Percentiles rank a stretch among this genome's conserved stretches.
Evolutionary conservation across 2,113 vertebrate genomes (phyloP).

Genomic region (Neotoma lepida): DNA sequence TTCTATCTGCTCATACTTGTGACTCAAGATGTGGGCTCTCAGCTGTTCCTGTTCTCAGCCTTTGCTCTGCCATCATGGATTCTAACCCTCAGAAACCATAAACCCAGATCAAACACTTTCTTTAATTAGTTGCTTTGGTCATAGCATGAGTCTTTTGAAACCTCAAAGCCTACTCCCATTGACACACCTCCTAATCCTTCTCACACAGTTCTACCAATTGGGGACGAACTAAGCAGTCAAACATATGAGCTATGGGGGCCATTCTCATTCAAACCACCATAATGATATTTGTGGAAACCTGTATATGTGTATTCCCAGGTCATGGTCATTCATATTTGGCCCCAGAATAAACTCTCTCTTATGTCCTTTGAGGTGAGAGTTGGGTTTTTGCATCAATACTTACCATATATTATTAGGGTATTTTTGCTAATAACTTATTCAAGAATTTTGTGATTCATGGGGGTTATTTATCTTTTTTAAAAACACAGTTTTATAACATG

Average conservation of each 20-base stretch:
- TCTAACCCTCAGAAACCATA: not conserved
- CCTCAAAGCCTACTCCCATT: not conserved
- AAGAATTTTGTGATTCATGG: not conserved
- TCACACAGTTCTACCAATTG: not conserved
- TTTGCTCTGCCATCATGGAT: not conserved
- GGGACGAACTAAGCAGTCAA: not conserved
- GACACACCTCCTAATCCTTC: not conserved
- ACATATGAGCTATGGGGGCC: not conserved
- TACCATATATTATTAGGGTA: not conserved
- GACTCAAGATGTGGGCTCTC: not conserved
- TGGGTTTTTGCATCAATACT: not conserved
- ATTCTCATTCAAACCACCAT: not conserved
- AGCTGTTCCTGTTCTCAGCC: not conserved
- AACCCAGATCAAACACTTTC: not conserved
- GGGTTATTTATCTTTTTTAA: not conserved
- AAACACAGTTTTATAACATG: not conserved
- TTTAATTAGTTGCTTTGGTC: not conserved
- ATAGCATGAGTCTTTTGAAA: not conserved
- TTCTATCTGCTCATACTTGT: not conserved
- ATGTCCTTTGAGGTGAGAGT: not conserved
- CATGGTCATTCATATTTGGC: not conserved
- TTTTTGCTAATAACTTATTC: not conserved
- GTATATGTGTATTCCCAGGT: not conserved
- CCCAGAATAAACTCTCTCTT: not conserved
- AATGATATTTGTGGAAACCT: not conserved